Percentiles rank a stretch among this genome's conserved stretches.
These are phyloP conservation scores for Ophion costatus DNA, from an alignment of 2,888 invertebrate genomes.

Conservation along the genomic window DNA sequence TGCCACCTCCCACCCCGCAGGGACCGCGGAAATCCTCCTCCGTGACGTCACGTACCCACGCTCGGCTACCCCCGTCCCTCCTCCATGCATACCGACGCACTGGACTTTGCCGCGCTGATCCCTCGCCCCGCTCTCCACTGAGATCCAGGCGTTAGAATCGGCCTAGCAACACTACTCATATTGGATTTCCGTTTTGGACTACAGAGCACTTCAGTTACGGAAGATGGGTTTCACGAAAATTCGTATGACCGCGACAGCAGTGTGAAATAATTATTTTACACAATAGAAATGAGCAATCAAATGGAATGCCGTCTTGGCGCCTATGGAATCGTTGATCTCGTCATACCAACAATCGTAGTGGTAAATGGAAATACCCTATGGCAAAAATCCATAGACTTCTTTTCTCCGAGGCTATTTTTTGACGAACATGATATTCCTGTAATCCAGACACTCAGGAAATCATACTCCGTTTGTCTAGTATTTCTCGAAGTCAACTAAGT, in stretches of 20 bases:
- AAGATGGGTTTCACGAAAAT: constrained; percentile 67
- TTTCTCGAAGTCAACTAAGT: constrained; percentile 25
- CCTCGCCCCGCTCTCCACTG: too few relatives aligned
- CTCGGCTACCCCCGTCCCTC: too few relatives aligned
- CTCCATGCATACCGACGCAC: too few relatives aligned
- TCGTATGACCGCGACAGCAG: constrained; percentile 64
- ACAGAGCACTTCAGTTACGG: constrained; percentile 69
- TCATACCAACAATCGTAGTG: constrained; percentile 67
- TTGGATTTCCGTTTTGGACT: neutral
- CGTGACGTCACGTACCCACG: too few relatives aligned
- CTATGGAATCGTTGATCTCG: constrained; percentile 67
- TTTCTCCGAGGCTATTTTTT: neutral
- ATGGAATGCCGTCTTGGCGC: constrained; percentile 67
- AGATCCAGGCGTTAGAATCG: too few relatives aligned
- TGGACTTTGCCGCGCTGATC: too few relatives aligned
- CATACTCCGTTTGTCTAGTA: constrained; percentile 50
- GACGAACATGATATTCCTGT: neutral
- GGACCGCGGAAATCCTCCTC: too few relatives aligned
- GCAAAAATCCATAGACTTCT: neutral
- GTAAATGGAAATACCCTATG: neutral
- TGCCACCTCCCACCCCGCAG: too few relatives aligned
- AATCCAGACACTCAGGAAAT: constrained; percentile 51
- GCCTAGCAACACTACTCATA: too few relatives aligned
- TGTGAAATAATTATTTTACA: constrained; percentile 55
- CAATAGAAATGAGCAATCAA: constrained; percentile 63